Evolutionary conservation across 2,113 vertebrate species (phyloP).

Genomic region (Platichthys flesus): DNA sequence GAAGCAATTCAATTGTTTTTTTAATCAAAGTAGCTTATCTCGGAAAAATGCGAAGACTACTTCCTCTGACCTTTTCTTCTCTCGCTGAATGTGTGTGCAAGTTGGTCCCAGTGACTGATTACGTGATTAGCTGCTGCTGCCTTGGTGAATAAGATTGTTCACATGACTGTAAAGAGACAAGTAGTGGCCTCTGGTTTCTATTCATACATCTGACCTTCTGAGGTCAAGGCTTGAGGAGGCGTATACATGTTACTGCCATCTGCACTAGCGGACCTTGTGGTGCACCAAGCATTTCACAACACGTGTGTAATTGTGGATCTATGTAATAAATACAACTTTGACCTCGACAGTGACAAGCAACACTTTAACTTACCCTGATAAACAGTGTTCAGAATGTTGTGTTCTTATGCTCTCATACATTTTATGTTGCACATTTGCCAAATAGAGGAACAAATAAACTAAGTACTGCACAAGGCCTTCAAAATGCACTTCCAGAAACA

Average conservation of each 20-base stretch:
- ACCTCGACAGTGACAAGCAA: too few species aligned
- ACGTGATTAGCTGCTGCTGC: slow-evolving; percentile 4
- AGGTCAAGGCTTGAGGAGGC: neutral
- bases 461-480: too few species aligned
- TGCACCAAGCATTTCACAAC: too few species aligned
- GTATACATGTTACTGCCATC: neutral
- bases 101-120: neutral
- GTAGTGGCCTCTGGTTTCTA: neutral
- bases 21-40: slow-evolving; percentile 10
- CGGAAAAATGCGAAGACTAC: neutral
- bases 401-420: neutral
- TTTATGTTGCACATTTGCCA: too few species aligned
- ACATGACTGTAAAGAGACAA: neutral
- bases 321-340: too few species aligned
- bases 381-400: too few species aligned
- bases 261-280: too few species aligned
- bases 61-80: slow-evolving; percentile 18
- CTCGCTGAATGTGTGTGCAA: neutral
- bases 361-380: too few species aligned
- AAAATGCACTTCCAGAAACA: too few species aligned
- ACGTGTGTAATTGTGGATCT: too few species aligned
- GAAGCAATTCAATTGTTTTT: neutral
- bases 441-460: too few species aligned
- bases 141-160: neutral
- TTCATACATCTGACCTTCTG: neutral